phyloP scores from a whole-genome alignment of 1,140 invertebrate genomes.

The Aricia agestis region DNA sequence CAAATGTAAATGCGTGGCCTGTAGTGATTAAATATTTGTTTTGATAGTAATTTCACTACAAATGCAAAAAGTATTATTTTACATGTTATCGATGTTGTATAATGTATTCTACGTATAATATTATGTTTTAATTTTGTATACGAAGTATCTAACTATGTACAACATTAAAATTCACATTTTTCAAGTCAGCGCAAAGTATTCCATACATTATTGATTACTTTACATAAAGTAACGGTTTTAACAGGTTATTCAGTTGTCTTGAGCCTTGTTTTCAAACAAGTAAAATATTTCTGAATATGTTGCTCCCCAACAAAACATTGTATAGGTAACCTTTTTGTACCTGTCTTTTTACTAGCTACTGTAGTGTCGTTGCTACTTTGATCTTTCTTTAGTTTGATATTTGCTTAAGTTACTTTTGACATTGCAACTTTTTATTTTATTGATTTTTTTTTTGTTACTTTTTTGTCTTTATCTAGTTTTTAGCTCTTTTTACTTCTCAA shows the following conservation, averaged over 20 bases:
- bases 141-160: too few species aligned
- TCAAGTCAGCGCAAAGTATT: neutral
- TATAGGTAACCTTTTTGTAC: neutral
- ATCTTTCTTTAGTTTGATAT: neutral
- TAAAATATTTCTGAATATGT: neutral
- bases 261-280: too few species aligned
- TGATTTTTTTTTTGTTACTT: too few species aligned
- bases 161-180: neutral
- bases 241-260: neutral
- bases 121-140: too few species aligned
- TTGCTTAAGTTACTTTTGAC: neutral
- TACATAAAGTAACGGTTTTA: slow-evolving; percentile 1
- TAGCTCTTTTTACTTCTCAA: too few species aligned
- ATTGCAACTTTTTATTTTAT: neutral
- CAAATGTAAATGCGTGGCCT: too few species aligned
- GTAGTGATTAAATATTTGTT: too few species aligned
- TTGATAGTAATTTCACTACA: too few species aligned
- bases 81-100: too few species aligned
- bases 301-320: neutral
- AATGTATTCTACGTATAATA: neutral
- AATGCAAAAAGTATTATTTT: too few species aligned
- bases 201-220: neutral
- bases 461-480: too few species aligned
- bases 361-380: neutral
- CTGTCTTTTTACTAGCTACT: neutral